A percentile compares a stretch with the other conserved stretches of the same genome.
phyloP scores from a whole-genome alignment of 1,140 invertebrate species.

The Pteromalus puparum region DNA sequence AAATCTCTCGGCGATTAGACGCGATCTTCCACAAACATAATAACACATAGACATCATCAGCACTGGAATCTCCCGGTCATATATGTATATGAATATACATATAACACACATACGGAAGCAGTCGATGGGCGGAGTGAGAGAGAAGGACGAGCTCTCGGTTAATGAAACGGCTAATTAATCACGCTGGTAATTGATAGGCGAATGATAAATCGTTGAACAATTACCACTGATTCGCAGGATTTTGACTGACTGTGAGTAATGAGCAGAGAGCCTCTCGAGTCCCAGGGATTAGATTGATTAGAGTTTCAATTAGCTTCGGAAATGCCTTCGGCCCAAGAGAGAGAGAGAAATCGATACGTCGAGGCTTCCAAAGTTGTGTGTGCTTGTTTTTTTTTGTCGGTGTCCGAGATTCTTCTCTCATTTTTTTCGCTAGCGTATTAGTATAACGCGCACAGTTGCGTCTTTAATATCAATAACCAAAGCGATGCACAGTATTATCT shows the following conservation, averaged over 20 bases:
- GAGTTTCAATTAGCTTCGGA: slow-evolving; percentile 44
- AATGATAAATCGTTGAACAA: slow-evolving; percentile 41
- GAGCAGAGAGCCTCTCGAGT: background rate
- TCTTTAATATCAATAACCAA: background rate
- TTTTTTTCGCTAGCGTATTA: slow-evolving; percentile 7
- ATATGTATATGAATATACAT: background rate
- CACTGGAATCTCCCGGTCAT: background rate
- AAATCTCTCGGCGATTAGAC: background rate
- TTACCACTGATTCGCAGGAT: slow-evolving; percentile 18
- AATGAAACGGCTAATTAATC: slow-evolving; percentile 48
- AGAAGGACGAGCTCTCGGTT: background rate
- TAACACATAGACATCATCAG: background rate
- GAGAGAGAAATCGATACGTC: slow-evolving; percentile 25
- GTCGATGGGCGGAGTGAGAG: background rate
- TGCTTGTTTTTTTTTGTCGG: slow-evolving; percentile 1
- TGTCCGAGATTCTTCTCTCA: background rate
- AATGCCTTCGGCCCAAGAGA: slow-evolving; percentile 16
- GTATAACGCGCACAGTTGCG: background rate
- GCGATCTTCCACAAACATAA: background rate
- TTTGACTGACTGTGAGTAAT: slow-evolving; percentile 46
- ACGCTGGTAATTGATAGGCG: slow-evolving; percentile 37
- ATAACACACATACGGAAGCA: slow-evolving; percentile 29
- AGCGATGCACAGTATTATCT: no score
- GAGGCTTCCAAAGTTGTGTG: background rate
- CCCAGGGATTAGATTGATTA: slow-evolving; percentile 40